A percentile compares a stretch with the other conserved stretches of the same genome.
Conservation (phyloP, 2,888 invertebrate species). For the Ophion slaviceki region DNA sequence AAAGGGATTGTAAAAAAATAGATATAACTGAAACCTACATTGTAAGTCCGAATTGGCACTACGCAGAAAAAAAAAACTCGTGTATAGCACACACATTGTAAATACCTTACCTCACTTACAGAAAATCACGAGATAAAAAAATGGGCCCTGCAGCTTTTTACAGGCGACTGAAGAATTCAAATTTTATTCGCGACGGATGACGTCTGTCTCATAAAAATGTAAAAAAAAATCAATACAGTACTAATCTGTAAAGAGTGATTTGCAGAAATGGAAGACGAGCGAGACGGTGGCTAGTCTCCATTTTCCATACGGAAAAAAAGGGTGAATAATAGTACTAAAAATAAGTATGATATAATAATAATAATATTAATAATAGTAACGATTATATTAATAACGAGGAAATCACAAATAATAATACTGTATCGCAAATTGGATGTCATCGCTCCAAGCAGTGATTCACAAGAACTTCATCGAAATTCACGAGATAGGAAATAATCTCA, state of each 20-base stretch:
- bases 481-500: conserved; percentile 3
- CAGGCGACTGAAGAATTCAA: conserved; percentile 18
- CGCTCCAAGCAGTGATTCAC: conserved; percentile 32
- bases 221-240: conserved; percentile 12
- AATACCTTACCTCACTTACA: conserved; percentile 72
- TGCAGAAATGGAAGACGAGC: background rate
- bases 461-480: conserved; percentile 13
- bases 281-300: conserved; percentile 1
- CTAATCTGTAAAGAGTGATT: background rate
- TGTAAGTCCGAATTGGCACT: conserved; percentile 74
- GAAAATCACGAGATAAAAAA: conserved; percentile 10
- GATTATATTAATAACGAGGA: conserved; percentile 1
- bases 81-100: conserved; percentile 72
- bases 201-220: conserved; percentile 18
- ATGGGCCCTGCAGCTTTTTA: conserved; percentile 26
- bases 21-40: conserved; percentile 64
- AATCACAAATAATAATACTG: conserved; percentile 14
- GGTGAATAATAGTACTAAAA: conserved; percentile 9
- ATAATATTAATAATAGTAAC: conserved; percentile 11
- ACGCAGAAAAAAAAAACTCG: conserved; percentile 66
- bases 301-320: conserved; percentile 5
- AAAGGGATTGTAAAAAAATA: conserved; percentile 54
- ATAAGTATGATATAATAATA: conserved; percentile 31
- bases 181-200: conserved; percentile 6
- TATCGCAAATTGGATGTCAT: conserved; percentile 33